Percentiles rank a stretch among this genome's conserved stretches.
Evolutionary conservation across 2,888 invertebrate species (phyloP).

Genomic region (Drepanosiphum platanoidis): DNA sequence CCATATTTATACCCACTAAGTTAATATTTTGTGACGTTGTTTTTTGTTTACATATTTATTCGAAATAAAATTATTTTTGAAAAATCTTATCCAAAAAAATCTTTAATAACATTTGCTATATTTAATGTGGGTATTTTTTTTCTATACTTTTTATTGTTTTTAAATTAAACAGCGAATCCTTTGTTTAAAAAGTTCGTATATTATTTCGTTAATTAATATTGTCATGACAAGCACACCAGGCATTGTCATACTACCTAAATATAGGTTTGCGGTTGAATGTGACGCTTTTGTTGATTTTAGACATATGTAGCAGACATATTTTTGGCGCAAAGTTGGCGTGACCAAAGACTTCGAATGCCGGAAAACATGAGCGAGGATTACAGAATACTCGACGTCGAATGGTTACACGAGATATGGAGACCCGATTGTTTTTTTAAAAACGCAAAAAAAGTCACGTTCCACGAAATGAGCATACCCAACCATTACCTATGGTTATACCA

Average conservation of each 20-base stretch:
- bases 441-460: slow-evolving; percentile 90
- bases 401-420: slow-evolving; percentile 90
- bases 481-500: slow-evolving; percentile 92
- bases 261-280: no score
- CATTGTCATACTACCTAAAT: no score
- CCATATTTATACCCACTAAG: no score
- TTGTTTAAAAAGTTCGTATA: no score
- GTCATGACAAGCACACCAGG: no score
- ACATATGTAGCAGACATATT: slow-evolving; percentile 94
- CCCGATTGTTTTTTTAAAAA: slow-evolving; percentile 95
- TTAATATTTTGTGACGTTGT: no score
- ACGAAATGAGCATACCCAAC: slow-evolving; percentile 94
- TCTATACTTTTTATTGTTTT: no score
- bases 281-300: slow-evolving; percentile 69
- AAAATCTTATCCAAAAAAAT: no score
- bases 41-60: no score
- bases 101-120: no score
- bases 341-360: slow-evolving; percentile 86
- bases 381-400: slow-evolving; percentile 87
- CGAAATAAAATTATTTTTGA: no score
- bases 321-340: slow-evolving; percentile 91
- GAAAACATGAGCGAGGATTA: slow-evolving; percentile 94
- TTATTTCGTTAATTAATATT: not conserved
- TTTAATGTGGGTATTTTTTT: no score
- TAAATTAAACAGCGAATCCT: not conserved